Percentiles rank a stretch among this genome's conserved stretches.
phyloP scores from a whole-genome alignment of 2,797 vertebrate genomes.

The Coilia nasus region DNA sequence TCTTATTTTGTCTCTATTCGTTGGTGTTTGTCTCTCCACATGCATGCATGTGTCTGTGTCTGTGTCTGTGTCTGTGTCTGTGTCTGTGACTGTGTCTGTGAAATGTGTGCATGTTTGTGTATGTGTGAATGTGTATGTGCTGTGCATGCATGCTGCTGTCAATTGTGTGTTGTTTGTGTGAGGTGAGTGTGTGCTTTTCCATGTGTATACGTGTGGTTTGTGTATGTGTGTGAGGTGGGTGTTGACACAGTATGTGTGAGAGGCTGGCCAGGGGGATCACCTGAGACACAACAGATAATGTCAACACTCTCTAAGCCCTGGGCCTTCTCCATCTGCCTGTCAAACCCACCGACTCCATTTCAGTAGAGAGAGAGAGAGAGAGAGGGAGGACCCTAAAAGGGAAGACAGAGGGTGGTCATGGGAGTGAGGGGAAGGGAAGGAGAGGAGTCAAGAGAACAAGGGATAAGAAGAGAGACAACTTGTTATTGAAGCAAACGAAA shows the following conservation, averaged over 20 bases:
- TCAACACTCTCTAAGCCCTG: not conserved
- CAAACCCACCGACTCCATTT: not conserved
- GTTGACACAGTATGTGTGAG: not conserved
- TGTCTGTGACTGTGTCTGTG: too few species aligned
- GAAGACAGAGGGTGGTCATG: constrained; percentile 2
- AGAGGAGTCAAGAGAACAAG: constrained; percentile 23
- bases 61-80: too few species aligned
- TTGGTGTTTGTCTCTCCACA: too few species aligned
- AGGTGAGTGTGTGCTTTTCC: too few species aligned
- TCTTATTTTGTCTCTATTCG: too few species aligned
- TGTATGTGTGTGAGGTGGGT: constrained; percentile 1
- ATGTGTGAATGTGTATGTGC: too few species aligned
- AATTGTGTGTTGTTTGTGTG: too few species aligned
- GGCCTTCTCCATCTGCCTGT: constrained; percentile 15
- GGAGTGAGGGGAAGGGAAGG: not conserved
- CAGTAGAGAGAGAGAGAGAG: not conserved
- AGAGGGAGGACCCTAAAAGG: not conserved
- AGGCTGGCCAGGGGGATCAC: constrained; percentile 21
- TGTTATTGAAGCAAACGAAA: not conserved
- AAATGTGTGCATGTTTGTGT: too few species aligned
- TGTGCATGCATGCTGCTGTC: too few species aligned
- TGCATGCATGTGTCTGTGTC: too few species aligned
- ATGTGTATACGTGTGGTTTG: not conserved
- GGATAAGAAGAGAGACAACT: constrained; percentile 14
- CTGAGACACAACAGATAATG: constrained; percentile 35